These are phyloP conservation scores for Epizoanthus illoricatus DNA, from an alignment of 92 coral and sea anemone genomes.

Conservation along the genomic window DNA sequence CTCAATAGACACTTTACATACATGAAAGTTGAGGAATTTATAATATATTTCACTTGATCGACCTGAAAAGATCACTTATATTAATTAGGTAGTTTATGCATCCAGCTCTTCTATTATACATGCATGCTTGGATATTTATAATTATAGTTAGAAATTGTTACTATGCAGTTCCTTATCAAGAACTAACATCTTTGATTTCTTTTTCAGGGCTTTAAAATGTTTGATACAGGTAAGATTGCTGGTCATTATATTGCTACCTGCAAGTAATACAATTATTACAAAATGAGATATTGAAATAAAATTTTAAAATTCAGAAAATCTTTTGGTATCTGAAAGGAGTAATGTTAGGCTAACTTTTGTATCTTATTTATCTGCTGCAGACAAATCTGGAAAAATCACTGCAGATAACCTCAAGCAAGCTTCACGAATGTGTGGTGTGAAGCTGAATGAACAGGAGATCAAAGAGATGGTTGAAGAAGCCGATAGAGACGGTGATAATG, in stretches of 20 bases:
- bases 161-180: too few relatives aligned
- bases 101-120: too few relatives aligned
- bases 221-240: conserved; percentile 80
- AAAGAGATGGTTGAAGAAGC: conserved; percentile 96
- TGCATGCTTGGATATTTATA: too few relatives aligned
- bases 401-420: conserved; percentile 80
- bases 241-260: background rate
- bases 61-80: too few relatives aligned
- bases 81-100: too few relatives aligned
- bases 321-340: background rate
- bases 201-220: conserved; percentile 87
- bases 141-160: too few relatives aligned
- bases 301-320: background rate
- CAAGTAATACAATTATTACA: background rate
- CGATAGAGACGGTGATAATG: conserved; percentile 89
- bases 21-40: too few relatives aligned
- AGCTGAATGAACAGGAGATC: conserved; percentile 90
- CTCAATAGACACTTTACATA: too few relatives aligned
- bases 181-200: background rate
- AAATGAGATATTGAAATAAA: background rate
- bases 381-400: conserved; percentile 83
- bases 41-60: too few relatives aligned
- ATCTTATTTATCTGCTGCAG: conserved; percentile 33
- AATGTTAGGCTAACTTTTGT: background rate
- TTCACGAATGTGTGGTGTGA: conserved; percentile 78